Percentiles rank a stretch among this genome's conserved stretches.
Conservation (phyloP, 2,797 vertebrate species). For the Chaetophractus vellerosus region DNA sequence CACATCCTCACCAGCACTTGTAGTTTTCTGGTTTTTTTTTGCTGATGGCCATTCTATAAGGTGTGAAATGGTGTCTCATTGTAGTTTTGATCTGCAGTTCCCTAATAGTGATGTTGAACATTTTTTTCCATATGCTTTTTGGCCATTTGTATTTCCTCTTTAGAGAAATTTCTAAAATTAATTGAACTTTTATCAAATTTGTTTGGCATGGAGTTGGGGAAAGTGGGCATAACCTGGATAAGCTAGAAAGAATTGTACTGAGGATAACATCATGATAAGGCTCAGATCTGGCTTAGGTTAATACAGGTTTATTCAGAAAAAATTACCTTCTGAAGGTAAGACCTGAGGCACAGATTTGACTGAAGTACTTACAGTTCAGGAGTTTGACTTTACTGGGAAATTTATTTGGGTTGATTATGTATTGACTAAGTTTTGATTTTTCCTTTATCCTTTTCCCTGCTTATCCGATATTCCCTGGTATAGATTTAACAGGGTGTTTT, state of each 20-base stretch:
- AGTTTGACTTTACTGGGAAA: neutral
- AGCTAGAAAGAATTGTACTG: conserved; percentile 5
- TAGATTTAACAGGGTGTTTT: neutral
- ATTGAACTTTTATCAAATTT: conserved; percentile 25
- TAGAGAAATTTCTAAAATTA: neutral
- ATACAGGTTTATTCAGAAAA: neutral
- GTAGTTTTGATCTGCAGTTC: no score
- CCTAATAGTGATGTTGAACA: no score
- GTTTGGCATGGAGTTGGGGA: conserved; percentile 8
- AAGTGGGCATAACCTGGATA: neutral
- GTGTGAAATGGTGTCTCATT: no score
- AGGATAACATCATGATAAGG: neutral
- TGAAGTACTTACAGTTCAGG: neutral
- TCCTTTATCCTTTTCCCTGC: neutral
- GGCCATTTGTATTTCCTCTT: no score
- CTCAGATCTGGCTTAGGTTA: neutral
- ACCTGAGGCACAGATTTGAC: neutral
- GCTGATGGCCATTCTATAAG: no score
- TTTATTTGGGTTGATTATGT: neutral
- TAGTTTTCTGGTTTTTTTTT: no score
- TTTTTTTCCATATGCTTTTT: no score
- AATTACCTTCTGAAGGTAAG: neutral
- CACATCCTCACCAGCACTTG: no score
- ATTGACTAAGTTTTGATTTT: neutral
- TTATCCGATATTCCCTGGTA: neutral